Evolutionary conservation across 2,797 vertebrate genomes (phyloP), one percentile per base, ranked within the genome.

Genomic region (Melanotaenia nigrans): DNA sequence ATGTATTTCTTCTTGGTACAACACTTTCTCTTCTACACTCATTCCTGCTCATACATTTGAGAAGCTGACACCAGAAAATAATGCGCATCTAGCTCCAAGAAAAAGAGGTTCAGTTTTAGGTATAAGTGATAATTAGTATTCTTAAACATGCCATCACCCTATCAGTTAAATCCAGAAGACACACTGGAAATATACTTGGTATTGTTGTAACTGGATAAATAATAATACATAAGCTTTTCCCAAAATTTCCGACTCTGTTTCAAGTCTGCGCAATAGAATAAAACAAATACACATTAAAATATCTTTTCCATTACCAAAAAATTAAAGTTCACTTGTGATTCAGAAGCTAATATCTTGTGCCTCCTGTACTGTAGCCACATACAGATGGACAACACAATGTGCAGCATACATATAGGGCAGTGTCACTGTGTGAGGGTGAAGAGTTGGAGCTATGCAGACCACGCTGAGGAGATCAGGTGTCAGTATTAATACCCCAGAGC

Each of bases 401-500:
- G 35, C 36, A 54, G 53, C 45, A 3, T 57, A 38, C 76, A 54
- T 64, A 4, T 30, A 36, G n/a, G 67, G 25, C 45, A 59, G 70
- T 36, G 71, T 68, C 40, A 64, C 67, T 60, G 69, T 75, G 61
- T 49, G 64, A 79, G 79, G 58, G 78, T 68, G 82, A 81, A 53
- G 76, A 75, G 72, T 68, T 33, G 71, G 60, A 92, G 84, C 79
- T 90, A 92, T 93, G 91, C 69, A 61, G 87, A 82, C 77, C 81
- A 84, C 7, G 75, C 81, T 74, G 80, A 71, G 20, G 68, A 87
- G 92, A 92, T 94, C 94, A 86, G 85, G 84, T 94, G 87, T 92
- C 93, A 63, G 85, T 92, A 90, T 92, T 92, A 87, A 94, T 92
- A 92, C 72, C 89, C 84, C 78, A 72, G 72, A 77, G 75, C 73